Base-by-base conservation (phyloP, 2,797 vertebrate genomes). In the Lutjanus argentimaculatus region DNA sequence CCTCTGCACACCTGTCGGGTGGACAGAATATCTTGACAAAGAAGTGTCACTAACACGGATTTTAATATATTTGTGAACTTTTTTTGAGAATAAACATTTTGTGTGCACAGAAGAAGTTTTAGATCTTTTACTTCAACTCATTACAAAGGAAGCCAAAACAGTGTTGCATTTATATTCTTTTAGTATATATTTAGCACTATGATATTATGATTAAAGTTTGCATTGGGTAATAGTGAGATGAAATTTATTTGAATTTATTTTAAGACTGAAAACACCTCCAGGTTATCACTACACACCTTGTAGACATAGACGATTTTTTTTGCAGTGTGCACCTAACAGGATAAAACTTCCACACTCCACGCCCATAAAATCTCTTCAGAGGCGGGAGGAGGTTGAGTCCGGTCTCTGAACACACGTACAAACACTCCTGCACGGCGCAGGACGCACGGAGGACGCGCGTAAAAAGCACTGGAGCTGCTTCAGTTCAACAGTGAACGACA, bases 341-440 rank as follows among this genome's bases (percentile, higher is more conserved):
- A 63, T 14, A 63, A 68, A 80, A 73, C 68, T 84, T 48, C 6
- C 69, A 42, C 53, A 61, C 68, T 77, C 91, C 92, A 86, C 92
- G 89, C 93, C 92, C 91, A 73, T 68, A 65, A 79, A 63, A 43
- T 63, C 42, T 51, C 14, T 6, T 1, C 17, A 49, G 70, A 82
- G 88, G 81, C 76, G 21, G 16, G 59, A 12, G 55, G 63, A 67
- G 40, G n/a, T 45, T 36, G 67, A 75, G 65, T 83, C 67, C 56
- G 61, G 63, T 74, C 53, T 74, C 46, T 58, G 72, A 62, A 53
- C 85, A 77, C 59, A 45, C 62, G 11, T 36, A 57, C 73, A 49
- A 65, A 76, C 88, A 55, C 83, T 88, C 86, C 82, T 88, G 80
- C 84, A 19, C n/a, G 68, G 69, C 69, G 49, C 83, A 80, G 82